These are phyloP conservation scores for Oreonectes daqikongensis DNA, from an alignment of 2,797 vertebrate species.

Conservation along the genomic window DNA sequence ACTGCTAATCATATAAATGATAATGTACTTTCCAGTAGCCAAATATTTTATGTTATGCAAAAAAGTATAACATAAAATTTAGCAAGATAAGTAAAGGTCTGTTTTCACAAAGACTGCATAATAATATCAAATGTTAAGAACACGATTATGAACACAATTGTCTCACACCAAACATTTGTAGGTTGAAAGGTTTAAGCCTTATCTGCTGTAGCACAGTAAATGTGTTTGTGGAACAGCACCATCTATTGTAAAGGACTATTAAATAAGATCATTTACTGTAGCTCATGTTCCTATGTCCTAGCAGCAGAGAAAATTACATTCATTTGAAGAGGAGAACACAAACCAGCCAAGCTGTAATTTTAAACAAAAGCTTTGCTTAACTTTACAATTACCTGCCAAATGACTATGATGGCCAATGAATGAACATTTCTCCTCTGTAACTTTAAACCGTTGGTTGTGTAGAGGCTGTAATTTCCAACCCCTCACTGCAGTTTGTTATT, in stretches of 20 bases:
- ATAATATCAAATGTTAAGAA: no score
- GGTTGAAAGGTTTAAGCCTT: no score
- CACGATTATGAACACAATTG: no score
- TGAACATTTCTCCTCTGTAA: background rate
- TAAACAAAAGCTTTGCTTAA: constrained; percentile 22
- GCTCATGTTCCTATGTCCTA: background rate
- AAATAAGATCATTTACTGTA: background rate
- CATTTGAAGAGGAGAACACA: constrained; percentile 11
- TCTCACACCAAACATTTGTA: no score
- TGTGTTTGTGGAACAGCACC: background rate
- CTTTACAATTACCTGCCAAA: constrained; percentile 33
- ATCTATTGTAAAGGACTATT: background rate
- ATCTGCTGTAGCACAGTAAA: background rate
- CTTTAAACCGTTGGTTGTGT: constrained; percentile 4
- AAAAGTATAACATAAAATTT: no score
- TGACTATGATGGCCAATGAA: constrained; percentile 16
- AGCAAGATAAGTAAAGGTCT: no score
- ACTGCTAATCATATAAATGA: no score
- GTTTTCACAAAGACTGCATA: no score
- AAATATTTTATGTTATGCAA: no score
- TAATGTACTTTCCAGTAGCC: no score
- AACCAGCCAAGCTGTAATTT: constrained; percentile 9
- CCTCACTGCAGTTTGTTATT: constrained; percentile 48
- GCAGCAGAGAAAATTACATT: background rate
- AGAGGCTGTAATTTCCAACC: constrained; percentile 48